A percentile compares a stretch with the other conserved stretches of the same genome.
Conservation (phyloP, 2,113 vertebrate genomes). For the Ginglymostoma cirratum region DNA sequence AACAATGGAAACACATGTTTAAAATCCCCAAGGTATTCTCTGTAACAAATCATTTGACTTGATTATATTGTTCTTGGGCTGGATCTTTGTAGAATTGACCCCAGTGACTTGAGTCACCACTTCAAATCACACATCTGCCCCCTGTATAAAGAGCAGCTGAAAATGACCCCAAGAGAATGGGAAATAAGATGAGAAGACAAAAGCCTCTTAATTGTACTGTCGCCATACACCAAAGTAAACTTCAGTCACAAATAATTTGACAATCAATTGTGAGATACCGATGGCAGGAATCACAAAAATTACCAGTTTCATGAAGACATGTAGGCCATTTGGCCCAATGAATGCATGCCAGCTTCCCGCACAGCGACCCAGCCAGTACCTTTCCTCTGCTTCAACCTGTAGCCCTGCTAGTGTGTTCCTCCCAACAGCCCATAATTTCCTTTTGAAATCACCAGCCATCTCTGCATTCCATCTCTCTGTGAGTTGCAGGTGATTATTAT, state of each 20-base stretch:
- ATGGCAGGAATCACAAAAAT: not conserved
- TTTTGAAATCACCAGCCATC: not conserved
- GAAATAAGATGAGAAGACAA: not conserved
- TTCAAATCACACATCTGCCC: not conserved
- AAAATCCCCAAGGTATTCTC: constrained; percentile 10
- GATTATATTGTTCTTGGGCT: constrained; percentile 34
- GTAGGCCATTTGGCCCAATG: not conserved
- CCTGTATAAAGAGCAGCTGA: not conserved
- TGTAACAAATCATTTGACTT: constrained; percentile 28
- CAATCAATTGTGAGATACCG: not conserved
- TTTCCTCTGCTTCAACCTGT: not conserved
- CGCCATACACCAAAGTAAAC: not conserved
- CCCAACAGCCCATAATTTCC: not conserved
- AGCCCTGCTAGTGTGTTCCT: not conserved
- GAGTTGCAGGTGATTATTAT: not conserved
- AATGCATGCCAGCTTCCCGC: not conserved
- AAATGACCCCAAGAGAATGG: not conserved
- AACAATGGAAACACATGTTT: constrained; percentile 36
- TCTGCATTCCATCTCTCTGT: not conserved
- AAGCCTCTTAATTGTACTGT: not conserved
- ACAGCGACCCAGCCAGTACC: not conserved
- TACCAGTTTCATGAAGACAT: not conserved
- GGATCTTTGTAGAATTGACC: constrained; percentile 21
- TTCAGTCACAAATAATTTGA: not conserved
- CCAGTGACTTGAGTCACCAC: constrained; percentile 11